These are phyloP conservation scores for Brachionus paranguensis DNA, from an alignment of 1,140 invertebrate species.

Conservation along the genomic window DNA sequence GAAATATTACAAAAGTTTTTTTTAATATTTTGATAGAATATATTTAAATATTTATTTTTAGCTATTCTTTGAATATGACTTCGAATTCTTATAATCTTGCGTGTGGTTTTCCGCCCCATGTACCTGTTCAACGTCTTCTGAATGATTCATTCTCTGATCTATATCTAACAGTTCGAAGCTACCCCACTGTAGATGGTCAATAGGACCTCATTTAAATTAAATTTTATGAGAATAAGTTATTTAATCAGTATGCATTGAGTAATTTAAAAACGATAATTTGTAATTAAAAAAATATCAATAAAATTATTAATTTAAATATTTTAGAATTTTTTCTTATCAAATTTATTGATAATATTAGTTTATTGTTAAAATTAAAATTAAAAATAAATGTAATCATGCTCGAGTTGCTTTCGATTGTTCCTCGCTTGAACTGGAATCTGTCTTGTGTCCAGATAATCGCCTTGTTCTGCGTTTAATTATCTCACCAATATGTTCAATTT, in stretches of 20 bases:
- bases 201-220: background rate
- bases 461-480: background rate
- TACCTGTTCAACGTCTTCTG: constrained; percentile 11
- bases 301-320: background rate
- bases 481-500: background rate
- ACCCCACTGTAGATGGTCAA: background rate
- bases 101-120: constrained; percentile 10
- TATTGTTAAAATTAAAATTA: background rate
- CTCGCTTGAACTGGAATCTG: background rate
- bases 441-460: background rate
- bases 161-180: background rate
- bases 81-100: background rate
- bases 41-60: background rate
- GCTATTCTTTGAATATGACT: background rate
- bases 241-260: background rate
- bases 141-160: constrained; percentile 6
- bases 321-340: background rate
- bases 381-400: background rate
- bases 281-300: background rate
- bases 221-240: background rate
- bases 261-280: background rate
- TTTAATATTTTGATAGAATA: background rate
- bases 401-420: background rate
- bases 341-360: background rate
- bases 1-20: constrained; percentile 2